Conservation (phyloP, 1,140 invertebrate genomes). For the Caligus rogercresseyi region DNA sequence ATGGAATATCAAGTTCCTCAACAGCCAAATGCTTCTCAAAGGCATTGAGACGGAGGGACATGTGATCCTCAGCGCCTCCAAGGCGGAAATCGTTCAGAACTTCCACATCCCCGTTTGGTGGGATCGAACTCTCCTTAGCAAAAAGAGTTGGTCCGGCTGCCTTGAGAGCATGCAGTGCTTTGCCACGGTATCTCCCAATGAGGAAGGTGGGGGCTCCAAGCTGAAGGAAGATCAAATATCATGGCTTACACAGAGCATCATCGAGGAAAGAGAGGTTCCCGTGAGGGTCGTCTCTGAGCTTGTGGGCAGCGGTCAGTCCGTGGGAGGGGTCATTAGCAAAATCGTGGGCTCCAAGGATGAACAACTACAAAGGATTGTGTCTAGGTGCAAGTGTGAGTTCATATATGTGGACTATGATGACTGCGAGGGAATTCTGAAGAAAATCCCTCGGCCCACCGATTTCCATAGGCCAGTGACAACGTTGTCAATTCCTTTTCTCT, state of each 20-base stretch:
- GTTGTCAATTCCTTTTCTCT: constrained; percentile 91
- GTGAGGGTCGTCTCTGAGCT: constrained; percentile 44
- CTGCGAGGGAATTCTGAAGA: constrained; percentile 34
- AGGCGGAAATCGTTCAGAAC: constrained; percentile 76
- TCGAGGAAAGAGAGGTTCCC: constrained; percentile 54
- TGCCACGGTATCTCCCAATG: constrained; percentile 74
- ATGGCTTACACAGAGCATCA: constrained; percentile 83
- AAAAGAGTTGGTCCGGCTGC: constrained; percentile 84
- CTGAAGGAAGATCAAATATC: constrained; percentile 48
- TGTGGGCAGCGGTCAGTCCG: constrained; percentile 81
- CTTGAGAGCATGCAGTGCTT: constrained; percentile 98
- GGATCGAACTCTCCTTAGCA: constrained; percentile 65
- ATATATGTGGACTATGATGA: constrained; percentile 90
- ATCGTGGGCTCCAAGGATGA: constrained; percentile 52
- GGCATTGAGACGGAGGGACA: constrained; percentile 81
- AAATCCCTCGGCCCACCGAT: constrained; percentile 22
- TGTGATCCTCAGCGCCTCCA: constrained; percentile 85
- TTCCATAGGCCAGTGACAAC: constrained; percentile 49
- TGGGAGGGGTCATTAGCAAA: constrained; percentile 82
- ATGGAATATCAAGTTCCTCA: constrained; percentile 59
- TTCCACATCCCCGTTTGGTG: constrained; percentile 82
- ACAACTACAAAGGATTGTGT: constrained; percentile 88
- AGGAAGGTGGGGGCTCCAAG: constrained; percentile 33
- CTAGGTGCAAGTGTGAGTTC: constrained; percentile 90
- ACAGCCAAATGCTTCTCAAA: constrained; percentile 20